Evolutionary conservation across 92 coral and sea anemone genomes (phyloP), one percentile per base, ranked within the genome.

Genomic region (Porites divaricata): DNA sequence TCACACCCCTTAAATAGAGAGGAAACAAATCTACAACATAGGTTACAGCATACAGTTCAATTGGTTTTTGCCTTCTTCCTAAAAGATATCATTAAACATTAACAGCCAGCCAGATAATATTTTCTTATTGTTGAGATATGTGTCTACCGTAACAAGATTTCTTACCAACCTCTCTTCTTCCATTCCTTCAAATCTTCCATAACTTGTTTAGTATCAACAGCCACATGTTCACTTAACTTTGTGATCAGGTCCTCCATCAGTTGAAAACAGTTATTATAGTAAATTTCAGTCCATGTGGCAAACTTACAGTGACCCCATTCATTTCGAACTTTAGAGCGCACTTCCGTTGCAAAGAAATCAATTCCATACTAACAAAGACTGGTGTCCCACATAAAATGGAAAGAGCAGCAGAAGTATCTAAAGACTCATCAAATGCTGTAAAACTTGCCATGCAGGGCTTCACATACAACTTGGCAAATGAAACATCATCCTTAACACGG

Each of bases 241-340:
- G 17, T 16, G 9, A 61, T 19, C 9, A 61, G 63, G 22, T 56
- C 19, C 52, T 75, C 80, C 80, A 75, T 75, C n/a, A 45, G 23
- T 24, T 75, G 72, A 75, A 75, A 75, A 54, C 80, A 75, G n/a
- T 75, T 75, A 11, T 28, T 26, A 16, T 50, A 75, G 45, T 81
- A 51, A 3, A 56, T 26, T 51, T 69, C 77, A 49, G 77, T 81
- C 77, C 77, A 81, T 20, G 58, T 22, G 17, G 77, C 71, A 68
- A 81, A 81, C 41, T 80, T 80, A 80, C 83, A 78, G 48, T 78
- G 83, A 41, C 72, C 83, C 83, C 83, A 78, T 71, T 78, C 83
- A 64, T 78, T 80, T 8, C 84, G 68, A 13, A 80, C 75, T 14
- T 59, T 76, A 20, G 76, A 26, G 19, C 84, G 74, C 28, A 80